Evolutionary conservation across 2,113 vertebrate species (phyloP).

Genomic region (Muntiacus reevesi): DNA sequence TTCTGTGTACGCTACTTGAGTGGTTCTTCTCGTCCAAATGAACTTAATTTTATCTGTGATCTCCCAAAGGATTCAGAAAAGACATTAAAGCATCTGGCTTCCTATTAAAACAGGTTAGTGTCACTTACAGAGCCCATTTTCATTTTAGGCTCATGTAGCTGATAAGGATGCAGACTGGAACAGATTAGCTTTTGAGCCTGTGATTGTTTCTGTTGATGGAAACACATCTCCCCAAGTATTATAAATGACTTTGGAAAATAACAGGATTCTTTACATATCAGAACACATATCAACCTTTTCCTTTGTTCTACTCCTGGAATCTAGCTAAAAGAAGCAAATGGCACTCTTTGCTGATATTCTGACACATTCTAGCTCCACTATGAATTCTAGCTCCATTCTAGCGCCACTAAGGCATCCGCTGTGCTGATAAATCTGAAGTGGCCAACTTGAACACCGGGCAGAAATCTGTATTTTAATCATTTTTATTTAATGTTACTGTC

Average conservation of each 20-base stretch:
- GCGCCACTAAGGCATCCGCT: neutral
- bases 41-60: neutral
- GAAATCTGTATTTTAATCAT: neutral
- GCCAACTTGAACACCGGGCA: neutral
- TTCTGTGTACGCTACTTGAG: neutral
- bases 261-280: neutral
- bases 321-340: neutral
- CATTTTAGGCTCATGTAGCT: neutral
- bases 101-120: neutral
- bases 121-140: neutral
- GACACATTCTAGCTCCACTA: neutral
- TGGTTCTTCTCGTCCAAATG: neutral
- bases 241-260: conserved; percentile 30
- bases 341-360: neutral
- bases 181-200: conserved; percentile 24
- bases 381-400: too few relatives aligned
- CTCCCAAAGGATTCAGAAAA: neutral
- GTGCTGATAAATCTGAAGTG: neutral
- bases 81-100: neutral
- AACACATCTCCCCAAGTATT: conserved; percentile 5
- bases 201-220: conserved; percentile 21
- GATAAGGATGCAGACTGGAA: neutral
- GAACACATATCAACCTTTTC: neutral
- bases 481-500: neutral
- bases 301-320: neutral